These are phyloP conservation scores for Dicyrtomina minuta DNA, from an alignment of 2,888 invertebrate genomes.

Conservation along the genomic window DNA sequence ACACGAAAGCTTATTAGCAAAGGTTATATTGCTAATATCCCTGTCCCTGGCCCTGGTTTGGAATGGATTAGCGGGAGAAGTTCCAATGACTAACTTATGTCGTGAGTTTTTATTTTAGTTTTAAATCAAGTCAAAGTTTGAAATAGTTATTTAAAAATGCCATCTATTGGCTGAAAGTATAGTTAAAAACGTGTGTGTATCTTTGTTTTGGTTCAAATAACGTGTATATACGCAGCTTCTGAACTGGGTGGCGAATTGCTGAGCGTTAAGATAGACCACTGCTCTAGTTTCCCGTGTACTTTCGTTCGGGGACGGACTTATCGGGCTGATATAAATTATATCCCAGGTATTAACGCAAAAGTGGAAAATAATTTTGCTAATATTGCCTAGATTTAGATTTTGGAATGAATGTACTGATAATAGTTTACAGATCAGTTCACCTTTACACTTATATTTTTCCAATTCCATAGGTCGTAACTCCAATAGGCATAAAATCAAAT, in stretches of 20 bases:
- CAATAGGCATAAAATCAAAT: constrained; percentile 5
- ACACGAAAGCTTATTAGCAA: too few relatives aligned
- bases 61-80: background rate
- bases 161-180: background rate
- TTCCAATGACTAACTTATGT: background rate
- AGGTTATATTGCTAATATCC: too few relatives aligned
- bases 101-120: constrained; percentile 5
- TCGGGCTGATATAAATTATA: background rate
- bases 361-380: background rate
- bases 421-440: background rate
- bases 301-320: constrained; percentile 7
- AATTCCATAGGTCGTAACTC: constrained; percentile 6
- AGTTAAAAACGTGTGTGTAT: background rate
- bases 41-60: too few relatives aligned
- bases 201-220: background rate
- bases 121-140: background rate
- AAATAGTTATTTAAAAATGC: background rate
- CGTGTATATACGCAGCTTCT: background rate
- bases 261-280: background rate
- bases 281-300: constrained; percentile 3
- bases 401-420: background rate
- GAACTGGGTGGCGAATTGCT: constrained; percentile 5
- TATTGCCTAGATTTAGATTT: too few relatives aligned
- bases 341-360: background rate
- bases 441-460: too few relatives aligned